These are phyloP conservation scores for Stenchaetothrips biformis DNA, from an alignment of 2,888 invertebrate species.

Conservation along the genomic window DNA sequence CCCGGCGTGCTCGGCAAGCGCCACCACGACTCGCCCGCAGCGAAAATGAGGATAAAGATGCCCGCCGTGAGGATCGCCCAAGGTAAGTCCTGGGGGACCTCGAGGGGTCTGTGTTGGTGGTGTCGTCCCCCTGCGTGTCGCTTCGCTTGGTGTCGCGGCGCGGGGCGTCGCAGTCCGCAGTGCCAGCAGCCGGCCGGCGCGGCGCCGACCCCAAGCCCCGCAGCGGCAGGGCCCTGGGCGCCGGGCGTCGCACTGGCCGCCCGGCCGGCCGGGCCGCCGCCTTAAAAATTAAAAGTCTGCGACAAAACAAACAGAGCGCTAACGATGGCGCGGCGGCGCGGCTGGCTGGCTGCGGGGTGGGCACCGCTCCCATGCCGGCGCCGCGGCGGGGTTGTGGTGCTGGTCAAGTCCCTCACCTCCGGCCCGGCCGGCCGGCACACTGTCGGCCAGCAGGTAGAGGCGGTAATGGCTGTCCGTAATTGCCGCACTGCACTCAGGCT, in stretches of 20 bases:
- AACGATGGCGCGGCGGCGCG: background rate
- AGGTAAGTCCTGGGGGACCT: background rate
- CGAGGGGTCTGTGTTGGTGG: background rate
- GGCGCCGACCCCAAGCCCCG: background rate
- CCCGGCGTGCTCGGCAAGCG: background rate
- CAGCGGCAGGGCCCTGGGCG: background rate
- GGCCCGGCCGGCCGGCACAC: too few relatives aligned
- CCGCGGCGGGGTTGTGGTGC: background rate
- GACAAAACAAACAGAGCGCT: slow-evolving; percentile 14
- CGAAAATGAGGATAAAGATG: slow-evolving; percentile 25
- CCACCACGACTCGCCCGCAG: background rate
- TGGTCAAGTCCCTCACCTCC: too few relatives aligned
- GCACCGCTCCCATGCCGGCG: background rate
- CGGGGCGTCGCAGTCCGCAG: background rate
- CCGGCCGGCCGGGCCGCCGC: background rate
- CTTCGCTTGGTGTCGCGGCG: background rate
- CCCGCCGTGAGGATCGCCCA: slow-evolving; percentile 10
- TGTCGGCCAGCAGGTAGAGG: too few relatives aligned
- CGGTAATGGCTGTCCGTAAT: too few relatives aligned
- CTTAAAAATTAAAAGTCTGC: slow-evolving; percentile 15
- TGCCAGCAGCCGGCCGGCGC: background rate
- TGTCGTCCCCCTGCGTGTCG: background rate
- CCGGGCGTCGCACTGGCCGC: background rate
- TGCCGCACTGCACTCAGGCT: background rate
- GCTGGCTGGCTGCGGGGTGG: background rate